These are phyloP conservation scores for Cerastis rubricosa DNA, from an alignment of 2,888 invertebrate genomes.

Conservation along the genomic window DNA sequence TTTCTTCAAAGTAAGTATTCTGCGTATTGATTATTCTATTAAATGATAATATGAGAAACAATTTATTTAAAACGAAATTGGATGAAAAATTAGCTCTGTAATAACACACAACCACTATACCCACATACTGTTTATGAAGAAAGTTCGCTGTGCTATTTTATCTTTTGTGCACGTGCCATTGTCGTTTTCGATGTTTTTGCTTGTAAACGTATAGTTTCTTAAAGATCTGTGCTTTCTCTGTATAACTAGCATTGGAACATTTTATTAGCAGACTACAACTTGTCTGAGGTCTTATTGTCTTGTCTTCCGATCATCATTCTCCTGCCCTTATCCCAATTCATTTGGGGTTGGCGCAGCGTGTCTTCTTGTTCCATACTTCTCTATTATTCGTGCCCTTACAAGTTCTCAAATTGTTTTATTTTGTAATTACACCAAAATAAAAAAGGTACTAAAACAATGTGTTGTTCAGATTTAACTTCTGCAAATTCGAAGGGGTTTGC, in stretches of 20 bases:
- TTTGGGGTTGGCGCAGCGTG: too few relatives aligned
- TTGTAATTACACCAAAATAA: background rate
- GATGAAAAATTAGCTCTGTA: too few relatives aligned
- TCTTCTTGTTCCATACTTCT: too few relatives aligned
- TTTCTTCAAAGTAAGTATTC: too few relatives aligned
- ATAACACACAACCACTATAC: too few relatives aligned
- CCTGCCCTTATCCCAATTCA: too few relatives aligned
- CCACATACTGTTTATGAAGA: background rate
- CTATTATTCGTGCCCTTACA: too few relatives aligned
- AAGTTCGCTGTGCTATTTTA: background rate
- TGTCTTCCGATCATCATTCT: too few relatives aligned
- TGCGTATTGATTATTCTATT: too few relatives aligned
- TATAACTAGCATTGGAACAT: background rate
- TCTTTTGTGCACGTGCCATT: background rate
- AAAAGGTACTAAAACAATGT: background rate
- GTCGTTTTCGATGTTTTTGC: background rate
- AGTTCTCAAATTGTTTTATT: background rate
- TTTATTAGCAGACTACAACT: background rate
- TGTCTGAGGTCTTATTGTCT: background rate
- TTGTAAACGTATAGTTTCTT: background rate
- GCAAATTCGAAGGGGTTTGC: background rate
- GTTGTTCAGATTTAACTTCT: constrained; percentile 1
- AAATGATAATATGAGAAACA: too few relatives aligned
- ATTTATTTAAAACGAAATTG: too few relatives aligned
- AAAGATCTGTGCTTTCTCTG: background rate